Percentiles rank a stretch among this genome's conserved stretches.
Evolutionary conservation across 2,797 vertebrate species (phyloP).

Genomic region (Scomberomorus guttatus): DNA sequence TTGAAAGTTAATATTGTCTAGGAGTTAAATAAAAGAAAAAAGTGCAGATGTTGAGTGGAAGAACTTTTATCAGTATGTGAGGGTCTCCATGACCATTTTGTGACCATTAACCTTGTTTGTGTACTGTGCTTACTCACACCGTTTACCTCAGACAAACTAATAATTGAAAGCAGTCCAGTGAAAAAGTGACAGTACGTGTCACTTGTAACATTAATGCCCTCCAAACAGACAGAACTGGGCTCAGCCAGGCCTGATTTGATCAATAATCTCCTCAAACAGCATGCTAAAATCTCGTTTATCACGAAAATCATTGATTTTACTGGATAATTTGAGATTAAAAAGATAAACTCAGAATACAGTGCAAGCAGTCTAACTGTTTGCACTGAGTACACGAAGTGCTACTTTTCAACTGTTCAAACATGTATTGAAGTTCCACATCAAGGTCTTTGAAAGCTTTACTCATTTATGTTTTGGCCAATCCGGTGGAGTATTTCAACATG

Average conservation of each 20-base stretch:
- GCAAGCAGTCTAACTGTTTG: neutral
- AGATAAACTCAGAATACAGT: neutral
- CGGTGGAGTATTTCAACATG: neutral
- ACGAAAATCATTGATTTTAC: neutral
- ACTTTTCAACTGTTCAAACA: slow-evolving; percentile 37
- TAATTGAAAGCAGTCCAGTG: slow-evolving; percentile 27
- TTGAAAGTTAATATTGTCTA: neutral
- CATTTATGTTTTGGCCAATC: neutral
- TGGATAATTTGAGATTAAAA: neutral
- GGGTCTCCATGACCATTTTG: slow-evolving; percentile 22
- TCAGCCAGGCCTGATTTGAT: neutral
- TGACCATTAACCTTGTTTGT: slow-evolving; percentile 41
- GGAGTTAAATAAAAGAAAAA: neutral
- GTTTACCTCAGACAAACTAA: slow-evolving; percentile 26
- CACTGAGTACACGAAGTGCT: slow-evolving; percentile 8
- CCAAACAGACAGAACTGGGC: too few relatives aligned
- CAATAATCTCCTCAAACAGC: slow-evolving; percentile 13
- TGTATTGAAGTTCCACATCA: neutral
- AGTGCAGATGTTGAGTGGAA: neutral
- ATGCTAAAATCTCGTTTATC: neutral
- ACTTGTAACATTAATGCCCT: neutral
- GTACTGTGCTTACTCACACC: neutral
- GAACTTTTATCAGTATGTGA: neutral
- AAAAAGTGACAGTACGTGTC: slow-evolving; percentile 11
- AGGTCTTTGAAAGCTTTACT: neutral